A percentile compares a stretch with the other conserved stretches of the same genome.
Evolutionary conservation across 2,113 vertebrate species (phyloP).

Genomic region (Pseudolaguvia tuberculata): DNA sequence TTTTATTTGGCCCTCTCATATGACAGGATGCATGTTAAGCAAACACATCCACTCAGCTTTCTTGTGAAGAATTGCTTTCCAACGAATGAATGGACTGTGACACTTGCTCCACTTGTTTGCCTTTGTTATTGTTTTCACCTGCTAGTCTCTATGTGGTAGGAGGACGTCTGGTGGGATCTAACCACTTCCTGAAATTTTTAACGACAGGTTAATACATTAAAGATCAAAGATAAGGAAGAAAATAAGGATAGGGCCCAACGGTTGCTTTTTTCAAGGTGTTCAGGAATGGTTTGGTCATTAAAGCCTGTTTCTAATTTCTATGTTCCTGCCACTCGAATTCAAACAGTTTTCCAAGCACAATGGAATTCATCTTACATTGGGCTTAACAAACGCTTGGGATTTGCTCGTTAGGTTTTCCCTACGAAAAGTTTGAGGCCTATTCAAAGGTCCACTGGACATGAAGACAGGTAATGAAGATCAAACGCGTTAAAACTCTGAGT

Average conservation of each 20-base stretch:
- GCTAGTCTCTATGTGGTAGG: constrained; percentile 25
- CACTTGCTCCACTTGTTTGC: constrained; percentile 30
- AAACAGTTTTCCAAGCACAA: constrained; percentile 40
- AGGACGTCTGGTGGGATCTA: constrained; percentile 19
- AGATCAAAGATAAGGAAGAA: constrained; percentile 42
- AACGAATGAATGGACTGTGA: constrained; percentile 4
- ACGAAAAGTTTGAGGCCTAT: not conserved
- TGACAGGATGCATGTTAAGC: not conserved
- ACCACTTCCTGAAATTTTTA: constrained; percentile 49
- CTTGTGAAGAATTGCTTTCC: constrained; percentile 3
- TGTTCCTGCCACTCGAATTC: constrained; percentile 23
- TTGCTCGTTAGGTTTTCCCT: not conserved
- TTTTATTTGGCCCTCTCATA: not conserved
- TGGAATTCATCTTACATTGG: constrained; percentile 18
- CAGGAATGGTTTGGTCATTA: constrained; percentile 23
- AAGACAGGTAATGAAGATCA: constrained; percentile 46
- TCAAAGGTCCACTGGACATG: constrained; percentile 38
- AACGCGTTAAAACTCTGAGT: constrained; percentile 40
- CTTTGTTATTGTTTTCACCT: constrained; percentile 34
- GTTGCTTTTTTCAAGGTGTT: constrained; percentile 30
- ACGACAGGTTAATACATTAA: constrained; percentile 33
- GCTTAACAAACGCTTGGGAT: constrained; percentile 12
- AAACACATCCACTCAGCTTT: not conserved
- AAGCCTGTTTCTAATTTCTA: constrained; percentile 24
- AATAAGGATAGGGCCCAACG: constrained; percentile 16